Evolutionary conservation across 2,888 invertebrate species (phyloP), one percentile per base, ranked within the genome.

Genomic region (Heliconius sara): DNA sequence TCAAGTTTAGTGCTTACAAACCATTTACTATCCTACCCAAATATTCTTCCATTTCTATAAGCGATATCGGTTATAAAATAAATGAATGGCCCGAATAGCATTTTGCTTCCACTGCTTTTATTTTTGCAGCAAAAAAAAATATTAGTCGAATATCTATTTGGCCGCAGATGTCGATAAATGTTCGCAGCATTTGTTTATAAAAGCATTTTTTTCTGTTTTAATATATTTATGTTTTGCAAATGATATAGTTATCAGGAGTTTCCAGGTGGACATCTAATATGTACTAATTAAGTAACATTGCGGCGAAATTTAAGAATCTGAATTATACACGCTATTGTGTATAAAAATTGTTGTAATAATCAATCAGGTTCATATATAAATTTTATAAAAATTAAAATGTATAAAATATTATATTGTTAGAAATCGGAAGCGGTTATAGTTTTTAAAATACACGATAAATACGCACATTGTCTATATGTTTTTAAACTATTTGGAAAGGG

Each of bases 101-200:
- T 13, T 75, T 65, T 43, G 63, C 65, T 27, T 43, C 27, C n/a
- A n/a, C 9, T 57, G 57, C 34, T 73, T 75, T 65, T 65, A 75
- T 75, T 75, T 75, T 63, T 10, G 25, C 25, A 25, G 19, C 22
- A 34, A 39, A 65, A 47, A 65, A 47, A 75, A 75, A 43, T 43
- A n/a, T 27, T 75, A 65, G 60, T 75, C 39, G 75, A 25, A 75
- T 63, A 75, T 75, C 65, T 75, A 75, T 75, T 75, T 65, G 65
- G 75, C 63, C 39, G 65, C 75, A 65, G 75, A 65, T 75, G 75
- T 65, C 75, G 75, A n/a, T 75, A 75, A 75, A 63, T 74, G 63
- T 65, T 27, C 13, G 12, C 16, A 13, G 65, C 43, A 65, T 65
- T 75, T 75, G 75, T 63, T 27, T 39, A 12, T 25, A 65, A 75